Evolutionary conservation across 2,113 vertebrate genomes (phyloP), one percentile per base, ranked within the genome.

Genomic region (Sturnus vulgaris): DNA sequence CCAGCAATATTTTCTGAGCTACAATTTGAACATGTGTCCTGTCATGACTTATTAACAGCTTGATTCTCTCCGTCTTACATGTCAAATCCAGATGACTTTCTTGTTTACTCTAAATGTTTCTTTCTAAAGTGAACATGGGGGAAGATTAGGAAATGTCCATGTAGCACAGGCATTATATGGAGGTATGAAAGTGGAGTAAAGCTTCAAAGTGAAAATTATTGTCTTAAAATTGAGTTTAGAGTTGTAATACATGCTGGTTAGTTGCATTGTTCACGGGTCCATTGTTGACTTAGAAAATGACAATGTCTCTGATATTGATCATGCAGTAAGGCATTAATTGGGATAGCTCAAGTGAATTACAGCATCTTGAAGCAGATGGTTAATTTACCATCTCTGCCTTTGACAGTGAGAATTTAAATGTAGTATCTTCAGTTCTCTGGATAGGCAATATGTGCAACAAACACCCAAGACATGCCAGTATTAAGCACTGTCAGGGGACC

Each of bases 11-110:
- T 92, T 95, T 52, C 81, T 60, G 44, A 71, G 37, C 69, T 82
- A 30, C 56, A 49, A 69, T 49, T 33, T 93, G 70, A 40, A 44
- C n/a, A 4, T 35, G 31, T 73, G 15, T 81, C 64, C 24, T 82
- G 69, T 65, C n/a, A 11, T 46, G 59, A 78, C 61, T 84, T 60
- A 82, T 40, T 73, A 81, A 50, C 49, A 79, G 49, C 18, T 31
- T 57, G 60, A 53, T 64, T 92, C 57, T 84, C 28, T 69, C 49
- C 40, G 78, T 59, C 19, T 63, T 88, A 55, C 9, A 4, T 84
- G 82, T 76, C 60, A 89, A 92, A 92, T 93, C 89, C 93, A 93
- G 91, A 92, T 95, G 61, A 89, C 87, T 86, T 86, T 63, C 49
- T 86, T 91, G 65, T 92, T 93, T 92, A 55, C 30, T 90, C 27